Base-by-base conservation (phyloP, 2,888 invertebrate genomes). In the Pachydiplax longipennis region DNA sequence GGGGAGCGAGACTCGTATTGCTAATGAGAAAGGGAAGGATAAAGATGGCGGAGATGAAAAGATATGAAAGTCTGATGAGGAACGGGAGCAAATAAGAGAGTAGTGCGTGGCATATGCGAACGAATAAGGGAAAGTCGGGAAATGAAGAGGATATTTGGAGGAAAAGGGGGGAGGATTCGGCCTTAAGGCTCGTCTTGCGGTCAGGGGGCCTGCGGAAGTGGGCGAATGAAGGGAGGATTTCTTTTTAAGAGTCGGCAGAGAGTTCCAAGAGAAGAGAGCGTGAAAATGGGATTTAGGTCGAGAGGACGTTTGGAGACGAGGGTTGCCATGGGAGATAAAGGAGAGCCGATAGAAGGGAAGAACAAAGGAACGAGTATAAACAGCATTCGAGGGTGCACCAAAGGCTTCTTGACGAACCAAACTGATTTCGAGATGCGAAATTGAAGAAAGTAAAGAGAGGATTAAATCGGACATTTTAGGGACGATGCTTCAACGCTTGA, bases 251-350 rank as follows among this genome's bases (percentile, higher is more conserved):
- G 48, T 22, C 22, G 31, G 48, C 44, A 25, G 82, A n/a, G 53
- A n/a, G 22, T 37, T 13, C 15, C 10, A 6, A 80, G 37, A 80
- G 35, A 83, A 35, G 35, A 87, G 37, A 58, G 35, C 22, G 83
- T 83, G 87, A 18, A 87, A 87, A 87, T 87, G 61, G 58, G 37
- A 61, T 83, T 83, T 58, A 58, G 83, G 83, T 83, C 83, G 58
- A 58, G 35, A 61, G 83, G 83, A 58, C 83, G 83, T 83, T 83
- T 35, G 53, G 58, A 83, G 83, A 83, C 4, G 83, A 58, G 83
- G 83, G 58, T 58, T 83, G 53, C 58, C 35, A 53, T 22, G 25
- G 25, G 6, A 53, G 58, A 31, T 8, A 35, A 31, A 58, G 31
- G 44, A 35, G 58, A 58, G 53, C 18, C 48, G n/a, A 61, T 22